These are phyloP conservation scores for Conchocele bisecta DNA, from an alignment of 2,888 invertebrate genomes.

Conservation along the genomic window DNA sequence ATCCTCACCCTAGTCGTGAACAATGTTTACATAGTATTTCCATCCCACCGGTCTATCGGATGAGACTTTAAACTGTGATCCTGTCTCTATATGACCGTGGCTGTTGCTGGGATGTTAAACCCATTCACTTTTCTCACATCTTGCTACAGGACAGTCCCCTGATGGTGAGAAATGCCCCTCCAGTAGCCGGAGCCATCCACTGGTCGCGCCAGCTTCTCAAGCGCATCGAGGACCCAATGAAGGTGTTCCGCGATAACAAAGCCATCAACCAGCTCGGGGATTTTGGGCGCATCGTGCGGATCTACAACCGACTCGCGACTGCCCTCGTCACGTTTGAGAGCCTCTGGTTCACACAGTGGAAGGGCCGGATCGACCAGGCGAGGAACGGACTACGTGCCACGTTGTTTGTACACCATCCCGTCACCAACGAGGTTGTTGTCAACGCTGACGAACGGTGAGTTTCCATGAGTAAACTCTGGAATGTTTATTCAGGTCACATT, in stretches of 20 bases:
- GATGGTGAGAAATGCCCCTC: conserved; percentile 80
- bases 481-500: too few relatives aligned
- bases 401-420: conserved; percentile 78
- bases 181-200: conserved; percentile 82
- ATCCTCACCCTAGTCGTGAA: too few relatives aligned
- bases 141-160: conserved; percentile 76
- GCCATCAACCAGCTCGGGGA: conserved; percentile 80
- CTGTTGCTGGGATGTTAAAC: too few relatives aligned
- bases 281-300: conserved; percentile 77
- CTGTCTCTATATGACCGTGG: too few relatives aligned
- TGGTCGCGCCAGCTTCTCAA: conserved; percentile 81
- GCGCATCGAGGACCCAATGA: conserved; percentile 82
- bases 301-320: conserved; percentile 79
- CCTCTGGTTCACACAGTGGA: conserved; percentile 81
- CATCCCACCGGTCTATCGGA: too few relatives aligned
- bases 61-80: too few relatives aligned
- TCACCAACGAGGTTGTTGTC: conserved; percentile 77
- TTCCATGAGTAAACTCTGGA: too few relatives aligned
- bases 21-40: too few relatives aligned
- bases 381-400: conserved; percentile 79
- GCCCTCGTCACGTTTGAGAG: conserved; percentile 82
- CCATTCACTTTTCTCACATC: neutral
- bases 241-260: conserved; percentile 79
- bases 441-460: conserved; percentile 81
- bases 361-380: conserved; percentile 78